phyloP scores from a whole-genome alignment of 2,888 invertebrate genomes.

The Nomada lathburiana region DNA sequence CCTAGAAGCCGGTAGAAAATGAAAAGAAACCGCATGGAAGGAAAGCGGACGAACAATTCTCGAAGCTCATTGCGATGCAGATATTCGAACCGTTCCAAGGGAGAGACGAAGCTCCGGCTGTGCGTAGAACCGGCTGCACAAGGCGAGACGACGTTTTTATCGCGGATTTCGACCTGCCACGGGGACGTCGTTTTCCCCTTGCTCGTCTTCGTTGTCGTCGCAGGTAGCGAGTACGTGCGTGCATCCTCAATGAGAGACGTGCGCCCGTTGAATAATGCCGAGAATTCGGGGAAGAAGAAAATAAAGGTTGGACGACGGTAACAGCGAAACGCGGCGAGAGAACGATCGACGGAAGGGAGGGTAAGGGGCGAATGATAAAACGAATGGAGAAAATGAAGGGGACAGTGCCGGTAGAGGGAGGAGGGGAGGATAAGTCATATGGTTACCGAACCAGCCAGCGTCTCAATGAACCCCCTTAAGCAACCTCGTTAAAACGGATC shows the following conservation, averaged over 20 bases:
- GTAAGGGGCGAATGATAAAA: slow-evolving; percentile 67
- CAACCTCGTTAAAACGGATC: slow-evolving; percentile 77
- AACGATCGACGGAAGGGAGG: slow-evolving; percentile 41
- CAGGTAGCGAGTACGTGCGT: slow-evolving; percentile 70
- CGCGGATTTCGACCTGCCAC: slow-evolving; percentile 63
- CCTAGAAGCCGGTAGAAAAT: neutral
- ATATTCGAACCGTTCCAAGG: slow-evolving; percentile 54
- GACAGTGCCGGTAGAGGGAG: slow-evolving; percentile 7
- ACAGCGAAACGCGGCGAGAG: slow-evolving; percentile 42
- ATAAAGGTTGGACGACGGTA: slow-evolving; percentile 60
- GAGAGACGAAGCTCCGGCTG: slow-evolving; percentile 20
- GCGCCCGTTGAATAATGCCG: slow-evolving; percentile 75
- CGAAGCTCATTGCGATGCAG: slow-evolving; percentile 60
- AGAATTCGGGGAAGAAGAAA: slow-evolving; percentile 74
- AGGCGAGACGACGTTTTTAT: slow-evolving; percentile 65
- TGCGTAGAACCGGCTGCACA: slow-evolving; percentile 55
- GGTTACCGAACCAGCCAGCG: slow-evolving; percentile 73
- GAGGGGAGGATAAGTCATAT: slow-evolving; percentile 67
- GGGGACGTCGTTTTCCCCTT: slow-evolving; percentile 31
- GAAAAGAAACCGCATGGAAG: neutral
- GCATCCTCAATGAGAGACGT: slow-evolving; percentile 76
- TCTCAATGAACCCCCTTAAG: slow-evolving; percentile 72
- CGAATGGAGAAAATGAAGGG: slow-evolving; percentile 55
- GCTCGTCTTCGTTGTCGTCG: slow-evolving; percentile 54
- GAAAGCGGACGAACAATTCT: slow-evolving; percentile 19